Base-by-base conservation (phyloP, 35 echinoderm and acorn worm genomes). In the Patiria miniata region DNA sequence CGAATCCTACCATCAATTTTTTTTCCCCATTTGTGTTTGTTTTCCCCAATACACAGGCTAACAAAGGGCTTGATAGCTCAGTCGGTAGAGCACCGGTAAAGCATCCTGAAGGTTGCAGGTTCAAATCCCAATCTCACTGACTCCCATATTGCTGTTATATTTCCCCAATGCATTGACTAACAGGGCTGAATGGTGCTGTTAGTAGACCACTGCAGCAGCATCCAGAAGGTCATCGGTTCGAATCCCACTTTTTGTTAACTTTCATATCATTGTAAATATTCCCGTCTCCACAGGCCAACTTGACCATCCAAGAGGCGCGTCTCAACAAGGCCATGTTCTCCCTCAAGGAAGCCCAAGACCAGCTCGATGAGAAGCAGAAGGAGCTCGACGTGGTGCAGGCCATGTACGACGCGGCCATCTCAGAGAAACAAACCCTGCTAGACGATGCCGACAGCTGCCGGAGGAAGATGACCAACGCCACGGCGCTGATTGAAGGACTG, bases 361-460 rank as follows among this genome's bases (percentile, higher is more conserved):
- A 98, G 84, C 89, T 98, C 23, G 95, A 98, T 51, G 95, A 94
- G 81, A 98, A 98, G 37, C 95, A 98, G 86, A 93, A 68, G 39
- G 95, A 98, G 57, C 73, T 98, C 47, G 95, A 98, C 73, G 51
- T 86, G 19, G 95, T 98, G 33, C 95, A 98, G 86, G 95, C 95
- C 53, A 81, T 90, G 84, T 98, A 89, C 86, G 95, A 97, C 87
- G 91, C 91, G 6, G 95, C 95, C 56, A 97, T 97, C 59, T 19
- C 39, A 14, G 95, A 97, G 79, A 97, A 97, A 81, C 95, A 97
- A 86, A 69, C 95, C 17, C 83, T 98, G 9, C 73, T 98, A 61
- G 96, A 98, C 30, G 96, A 98, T 87, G 96, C 96, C 1, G 96
- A 98, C 60, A 98, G 92, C 87, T 98, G 96, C 78, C 89, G 96